Percentiles rank a stretch among this genome's conserved stretches.
Conservation (phyloP, 2,113 vertebrate species). For the Myrmecophaga tridactyla region DNA sequence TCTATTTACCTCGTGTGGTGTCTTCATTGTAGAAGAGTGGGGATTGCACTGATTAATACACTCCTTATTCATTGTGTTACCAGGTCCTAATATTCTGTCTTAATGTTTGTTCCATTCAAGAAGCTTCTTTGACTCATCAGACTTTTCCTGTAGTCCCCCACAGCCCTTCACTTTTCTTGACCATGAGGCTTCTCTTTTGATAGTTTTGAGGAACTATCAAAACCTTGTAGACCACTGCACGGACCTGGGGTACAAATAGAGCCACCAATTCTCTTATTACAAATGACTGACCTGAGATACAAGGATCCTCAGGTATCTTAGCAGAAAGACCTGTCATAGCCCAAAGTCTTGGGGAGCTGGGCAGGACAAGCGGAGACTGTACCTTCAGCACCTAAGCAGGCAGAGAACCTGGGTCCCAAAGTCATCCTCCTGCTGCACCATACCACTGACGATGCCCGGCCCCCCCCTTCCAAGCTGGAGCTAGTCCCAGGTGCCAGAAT, state of each 20-base stretch:
- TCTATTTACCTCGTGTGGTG: rapidly evolving
- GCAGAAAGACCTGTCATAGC: neutral
- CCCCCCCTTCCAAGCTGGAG: neutral
- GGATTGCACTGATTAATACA: rapidly evolving
- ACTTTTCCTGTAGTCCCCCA: neutral
- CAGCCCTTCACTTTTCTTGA: neutral
- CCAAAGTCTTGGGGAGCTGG: neutral
- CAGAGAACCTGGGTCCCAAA: too few species aligned
- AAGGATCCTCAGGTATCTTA: rapidly evolving
- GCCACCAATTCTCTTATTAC: neutral
- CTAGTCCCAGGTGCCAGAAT: neutral
- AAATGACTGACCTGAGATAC: neutral
- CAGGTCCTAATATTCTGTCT: rapidly evolving
- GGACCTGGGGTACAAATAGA: neutral
- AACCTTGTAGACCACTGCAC: too few species aligned
- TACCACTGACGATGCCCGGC: rapidly evolving
- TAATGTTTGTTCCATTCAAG: too few species aligned
- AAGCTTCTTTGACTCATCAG: neutral
- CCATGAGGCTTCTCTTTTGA: neutral
- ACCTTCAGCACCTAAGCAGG: neutral
- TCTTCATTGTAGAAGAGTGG: neutral
- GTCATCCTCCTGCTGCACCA: neutral
- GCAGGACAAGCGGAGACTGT: rapidly evolving
- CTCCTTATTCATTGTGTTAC: too few species aligned
- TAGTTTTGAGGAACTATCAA: neutral